These are phyloP conservation scores for Henicopernis longicauda DNA, from an alignment of 2,113 vertebrate genomes.

Conservation along the genomic window DNA sequence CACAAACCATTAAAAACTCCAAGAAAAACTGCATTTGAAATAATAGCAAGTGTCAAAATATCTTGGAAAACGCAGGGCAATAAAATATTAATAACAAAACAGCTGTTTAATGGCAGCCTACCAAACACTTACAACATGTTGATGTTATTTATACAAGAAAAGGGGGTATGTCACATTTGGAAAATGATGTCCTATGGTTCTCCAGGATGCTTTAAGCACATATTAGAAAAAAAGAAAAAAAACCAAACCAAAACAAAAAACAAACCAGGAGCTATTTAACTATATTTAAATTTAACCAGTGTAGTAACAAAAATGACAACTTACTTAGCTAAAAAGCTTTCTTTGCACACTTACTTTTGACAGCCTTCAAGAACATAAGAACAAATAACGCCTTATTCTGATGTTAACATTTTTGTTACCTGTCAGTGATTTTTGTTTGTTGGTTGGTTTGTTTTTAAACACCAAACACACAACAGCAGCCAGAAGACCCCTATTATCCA, in stretches of 20 bases:
- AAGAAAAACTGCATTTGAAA: conserved; percentile 66
- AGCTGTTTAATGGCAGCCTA: conserved; percentile 41
- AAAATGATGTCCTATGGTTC: neutral
- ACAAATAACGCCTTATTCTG: conserved; percentile 15
- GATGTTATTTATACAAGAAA: neutral
- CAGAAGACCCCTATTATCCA: neutral
- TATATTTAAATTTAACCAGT: conserved; percentile 29
- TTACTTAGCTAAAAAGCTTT: neutral
- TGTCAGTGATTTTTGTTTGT: neutral
- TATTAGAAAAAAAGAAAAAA: neutral
- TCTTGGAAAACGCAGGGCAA: conserved; percentile 49
- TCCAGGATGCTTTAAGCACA: neutral
- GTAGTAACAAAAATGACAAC: conserved; percentile 26
- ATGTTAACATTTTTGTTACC: conserved; percentile 2
- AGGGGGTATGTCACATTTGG: neutral
- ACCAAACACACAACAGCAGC: neutral
- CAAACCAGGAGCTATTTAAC: neutral
- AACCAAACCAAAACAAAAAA: no score
- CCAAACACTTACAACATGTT: conserved; percentile 26
- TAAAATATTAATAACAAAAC: conserved; percentile 72
- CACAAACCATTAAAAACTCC: conserved; percentile 68
- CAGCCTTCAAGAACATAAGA: conserved; percentile 46
- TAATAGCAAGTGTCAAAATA: conserved; percentile 68
- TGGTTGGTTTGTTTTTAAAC: neutral
- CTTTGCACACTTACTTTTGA: neutral